Evolutionary conservation across 1,140 invertebrate species (phyloP), one percentile per base, ranked within the genome.

Genomic region (Portunus trituberculatus): DNA sequence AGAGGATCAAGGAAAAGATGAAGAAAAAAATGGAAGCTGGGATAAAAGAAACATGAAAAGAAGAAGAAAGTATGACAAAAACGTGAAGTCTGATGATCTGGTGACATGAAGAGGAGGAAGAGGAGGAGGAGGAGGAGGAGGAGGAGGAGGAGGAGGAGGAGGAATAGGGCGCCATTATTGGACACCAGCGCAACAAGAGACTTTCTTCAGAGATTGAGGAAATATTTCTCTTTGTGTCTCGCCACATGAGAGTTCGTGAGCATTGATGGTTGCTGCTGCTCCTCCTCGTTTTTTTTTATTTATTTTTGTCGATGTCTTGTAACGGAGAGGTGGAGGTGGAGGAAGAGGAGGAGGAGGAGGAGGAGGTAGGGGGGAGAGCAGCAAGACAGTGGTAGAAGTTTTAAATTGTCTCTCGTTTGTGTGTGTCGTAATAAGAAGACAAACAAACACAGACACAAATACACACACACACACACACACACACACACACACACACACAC

Each of bases 381-480:
- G 28, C 7, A 32, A 6, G 14, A 16, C 52, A 12, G 25, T n/a
- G 76, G 25, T 83, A n/a, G 39, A 39, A 39, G 39, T 39, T 39
- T 39, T 39, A 39, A 39, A 39, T 39, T 39, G 39, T 39, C 39
- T 39, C 39, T 39, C 39, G 39, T 39, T 39, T 39, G 39, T 39
- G 39, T 39, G 39, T 39, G 39, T 39, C 29, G 29, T n/a, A 83
- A 29, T n/a, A 83, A 25, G 76, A n/a, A 86, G 0, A 86, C 83
- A 31, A 10, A 31, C 32, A 84, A 6, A 28, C n/a, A 84, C 7
- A 32, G 2, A 87, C 39, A 87, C 31, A 32, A 4, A 87, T 28
- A 87, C 31, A 87, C 6, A 29, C 28, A 46, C 86, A 88, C 86
- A 88, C 45, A 88, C 29, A 88, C 86, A 88, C 86, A 88, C 86